Percentiles rank a stretch among this genome's conserved stretches.
Conservation (phyloP, 2,797 vertebrate genomes). For the Cirrhinus molitorella region DNA sequence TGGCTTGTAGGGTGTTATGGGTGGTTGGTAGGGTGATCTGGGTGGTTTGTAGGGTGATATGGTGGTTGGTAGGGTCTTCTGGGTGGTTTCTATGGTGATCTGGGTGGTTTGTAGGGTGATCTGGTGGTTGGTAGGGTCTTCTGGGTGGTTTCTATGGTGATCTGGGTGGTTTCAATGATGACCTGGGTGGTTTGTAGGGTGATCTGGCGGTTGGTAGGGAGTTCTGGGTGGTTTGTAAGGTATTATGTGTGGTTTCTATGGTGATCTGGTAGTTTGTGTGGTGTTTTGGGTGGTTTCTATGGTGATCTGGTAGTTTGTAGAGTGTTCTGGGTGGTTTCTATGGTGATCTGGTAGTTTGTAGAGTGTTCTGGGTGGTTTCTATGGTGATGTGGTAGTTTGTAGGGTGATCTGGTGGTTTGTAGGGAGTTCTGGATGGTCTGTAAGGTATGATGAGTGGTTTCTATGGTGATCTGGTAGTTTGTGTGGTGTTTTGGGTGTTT, state of each 20-base stretch:
- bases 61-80: not conserved
- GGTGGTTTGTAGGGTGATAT: not conserved
- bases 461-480: not conserved
- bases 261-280: not conserved
- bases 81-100: not conserved
- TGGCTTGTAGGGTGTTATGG: not conserved
- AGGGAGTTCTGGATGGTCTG: not conserved
- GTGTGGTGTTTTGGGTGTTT: too few relatives aligned
- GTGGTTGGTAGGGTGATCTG: not conserved
- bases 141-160: not conserved
- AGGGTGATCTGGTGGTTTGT: not conserved
- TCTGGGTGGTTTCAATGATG: not conserved
- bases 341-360: fast-evolving
- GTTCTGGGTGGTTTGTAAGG: not conserved
- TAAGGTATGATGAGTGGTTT: not conserved
- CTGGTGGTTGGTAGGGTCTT: not conserved
- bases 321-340: not conserved
- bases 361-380: not conserved
- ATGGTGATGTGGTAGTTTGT: not conserved
- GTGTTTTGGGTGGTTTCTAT: not conserved
- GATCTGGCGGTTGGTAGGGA: not conserved
- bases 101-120: not conserved
- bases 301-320: not conserved
- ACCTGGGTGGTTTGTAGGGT: not conserved
- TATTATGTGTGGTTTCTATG: not conserved